Base-by-base conservation (phyloP, 2,797 vertebrate species). In the Lycodopsis pacificus region DNA sequence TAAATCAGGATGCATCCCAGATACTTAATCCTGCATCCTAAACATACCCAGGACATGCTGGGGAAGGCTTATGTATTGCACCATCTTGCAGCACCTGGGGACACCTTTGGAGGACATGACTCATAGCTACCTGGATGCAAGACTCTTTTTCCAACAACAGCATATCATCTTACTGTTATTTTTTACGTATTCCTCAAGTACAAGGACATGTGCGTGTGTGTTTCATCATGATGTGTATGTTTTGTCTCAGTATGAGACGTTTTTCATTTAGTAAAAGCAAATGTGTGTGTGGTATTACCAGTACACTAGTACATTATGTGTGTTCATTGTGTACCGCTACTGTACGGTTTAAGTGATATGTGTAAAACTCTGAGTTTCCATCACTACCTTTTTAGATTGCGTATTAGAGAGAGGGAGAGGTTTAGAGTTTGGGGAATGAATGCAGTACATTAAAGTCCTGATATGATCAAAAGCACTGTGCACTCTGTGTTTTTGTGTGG, bases 401-500 rank as follows among this genome's bases (percentile, higher is more conserved):
- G 38, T 65, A 53, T 58, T 48, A 57, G 17, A 71, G 9, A 69
- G n/a, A 57, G 38, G 30, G 22, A 63, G 49, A 70, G 13, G n/a
- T 68, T 75, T 62, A 44, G 32, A 62, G 48, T 34, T 76, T 71
- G 5, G 25, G 20, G 42, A 56, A 20, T 72, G 17, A 79, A 58
- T 53, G 25, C 53, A 57, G 25, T 25, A 34, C 38, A 72, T 71
- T 6, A 44, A 64, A 72, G 25, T 71, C 56, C 51, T 22, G 51
- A 68, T 20, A 68, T 48, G 42, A 82, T 81, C 68, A 78, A 51
- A 40, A 36, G 42, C 61, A 48, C 44, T 83, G 77, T 75, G 62
- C 68, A 51, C 56, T 40, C 27, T 57, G 66, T 65, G 49, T 73
- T 83, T 89, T 81, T 84, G 76, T 88, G 81, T 78, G 73, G 84